phyloP scores from a whole-genome alignment of 2,888 invertebrate genomes.

The Agonum fuliginosum region DNA sequence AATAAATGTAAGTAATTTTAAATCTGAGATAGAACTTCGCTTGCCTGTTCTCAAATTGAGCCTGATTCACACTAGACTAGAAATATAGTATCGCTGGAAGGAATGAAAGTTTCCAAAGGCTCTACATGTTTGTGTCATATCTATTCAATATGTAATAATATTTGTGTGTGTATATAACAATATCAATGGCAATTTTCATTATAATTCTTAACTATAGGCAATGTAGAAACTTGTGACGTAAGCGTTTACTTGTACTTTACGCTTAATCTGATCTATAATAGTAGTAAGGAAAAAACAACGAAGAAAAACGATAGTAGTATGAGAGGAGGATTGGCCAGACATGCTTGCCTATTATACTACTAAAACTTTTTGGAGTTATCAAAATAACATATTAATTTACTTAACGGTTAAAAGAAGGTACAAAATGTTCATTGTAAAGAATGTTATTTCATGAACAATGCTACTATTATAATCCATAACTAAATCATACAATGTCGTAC shows the following conservation, averaged over 20 bases:
- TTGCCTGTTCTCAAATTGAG: slow-evolving; percentile 1
- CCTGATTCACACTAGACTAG: slow-evolving; percentile 22
- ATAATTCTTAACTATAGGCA: slow-evolving; percentile 9
- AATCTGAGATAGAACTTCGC: neutral
- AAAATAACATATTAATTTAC: too few species aligned
- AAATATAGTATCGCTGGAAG: neutral
- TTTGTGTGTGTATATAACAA: slow-evolving; percentile 25
- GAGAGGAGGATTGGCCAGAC: too few species aligned
- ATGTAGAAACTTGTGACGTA: slow-evolving; percentile 34
- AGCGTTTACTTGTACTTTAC: slow-evolving; percentile 22
- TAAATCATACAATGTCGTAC: too few species aligned
- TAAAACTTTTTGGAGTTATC: too few species aligned
- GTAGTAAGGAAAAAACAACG: too few species aligned
- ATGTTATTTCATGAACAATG: too few species aligned
- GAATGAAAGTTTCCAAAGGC: slow-evolving; percentile 50
- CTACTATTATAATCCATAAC: neutral
- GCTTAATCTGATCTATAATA: neutral
- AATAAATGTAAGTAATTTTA: too few species aligned
- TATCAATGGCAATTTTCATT: slow-evolving; percentile 33
- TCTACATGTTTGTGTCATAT: slow-evolving; percentile 48
- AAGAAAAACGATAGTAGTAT: too few species aligned
- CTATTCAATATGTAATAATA: slow-evolving; percentile 19
- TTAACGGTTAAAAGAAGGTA: too few species aligned
- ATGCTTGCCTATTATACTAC: too few species aligned
- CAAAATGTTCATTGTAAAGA: too few species aligned